Conservation (phyloP, 2,888 invertebrate genomes). For the Leptothorax acervorum region DNA sequence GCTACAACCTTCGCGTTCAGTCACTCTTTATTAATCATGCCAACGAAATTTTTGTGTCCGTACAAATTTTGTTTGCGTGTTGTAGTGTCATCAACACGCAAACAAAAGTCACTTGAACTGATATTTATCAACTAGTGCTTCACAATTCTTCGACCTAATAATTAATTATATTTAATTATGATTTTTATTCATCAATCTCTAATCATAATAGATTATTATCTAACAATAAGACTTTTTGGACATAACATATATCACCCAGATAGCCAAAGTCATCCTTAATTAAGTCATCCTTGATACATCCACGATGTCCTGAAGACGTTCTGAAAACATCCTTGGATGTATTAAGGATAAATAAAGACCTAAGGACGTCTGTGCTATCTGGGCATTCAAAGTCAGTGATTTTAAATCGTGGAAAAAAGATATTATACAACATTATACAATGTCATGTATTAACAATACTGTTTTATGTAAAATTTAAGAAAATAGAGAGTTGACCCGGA, state of each 20-base stretch:
- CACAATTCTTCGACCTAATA: not conserved
- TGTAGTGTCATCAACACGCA: not conserved
- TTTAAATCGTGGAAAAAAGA: not conserved
- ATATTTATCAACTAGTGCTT: not conserved
- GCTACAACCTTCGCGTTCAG: constrained; percentile 73
- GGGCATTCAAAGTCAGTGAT: not conserved
- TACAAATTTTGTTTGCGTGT: not conserved
- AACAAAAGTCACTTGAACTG: not conserved
- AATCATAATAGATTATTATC: not conserved
- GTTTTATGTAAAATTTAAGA: not conserved
- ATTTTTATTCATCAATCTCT: not conserved
- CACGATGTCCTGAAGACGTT: too few species aligned
- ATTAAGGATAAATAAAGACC: too few species aligned
- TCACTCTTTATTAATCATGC: constrained; percentile 74
- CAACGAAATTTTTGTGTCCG: not conserved
- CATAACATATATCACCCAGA: not conserved
- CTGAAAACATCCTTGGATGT: too few species aligned
- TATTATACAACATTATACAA: not conserved
- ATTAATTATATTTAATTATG: not conserved
- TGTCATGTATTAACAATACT: not conserved
- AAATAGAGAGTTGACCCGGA: not conserved
- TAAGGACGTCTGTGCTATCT: too few species aligned
- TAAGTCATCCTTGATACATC: too few species aligned
- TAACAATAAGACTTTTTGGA: not conserved
- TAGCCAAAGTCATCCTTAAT: too few species aligned